Evolutionary conservation across 2,797 vertebrate species (phyloP), one percentile per base, ranked within the genome.

Genomic region (Spea hammondii): DNA sequence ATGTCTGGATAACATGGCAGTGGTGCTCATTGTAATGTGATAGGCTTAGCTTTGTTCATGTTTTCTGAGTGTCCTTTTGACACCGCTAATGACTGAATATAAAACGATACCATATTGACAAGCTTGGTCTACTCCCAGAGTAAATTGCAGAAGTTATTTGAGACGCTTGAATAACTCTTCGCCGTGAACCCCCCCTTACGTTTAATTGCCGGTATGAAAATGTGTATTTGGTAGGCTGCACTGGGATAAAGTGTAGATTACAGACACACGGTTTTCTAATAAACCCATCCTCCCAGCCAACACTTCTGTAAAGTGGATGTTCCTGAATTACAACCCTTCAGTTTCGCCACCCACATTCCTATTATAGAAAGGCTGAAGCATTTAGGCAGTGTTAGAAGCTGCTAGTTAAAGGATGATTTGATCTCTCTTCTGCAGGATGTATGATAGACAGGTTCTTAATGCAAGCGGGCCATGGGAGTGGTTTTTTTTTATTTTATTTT

Each of bases 81-180:
- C 79, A 77, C 79, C 5, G 50, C 75, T 82, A 82, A 82, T 82
- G 79, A 82, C 74, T 77, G 75, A 77, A 82, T 82, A 82, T 82
- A 82, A 77, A 81, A 77, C 64, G 75, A 77, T 82, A 69, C 65
- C 75, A 82, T 82, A 82, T 82, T 82, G 79, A 82, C 79, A 82
- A 77, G 74, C 79, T 77, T 67, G 69, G 79, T 81, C 74, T 81
- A 77, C 74, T 81, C 74, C 69, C 70, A 68, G 79, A 82, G 74
- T 82, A 77, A 82, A 82, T 82, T 82, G 75, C 75, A 77, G 53
- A 82, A 62, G 79, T 82, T 82, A 82, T 82, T 82, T 70, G 79
- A 82, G 79, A 82, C 47, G 79, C 74, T 77, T 73, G 70, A 72
- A 82, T 82, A 73, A 77, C 69, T 82, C 70, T 70, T 82, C 70